Conservation (phyloP, 2,113 vertebrate genomes). For the Vanacampus margaritifer region DNA sequence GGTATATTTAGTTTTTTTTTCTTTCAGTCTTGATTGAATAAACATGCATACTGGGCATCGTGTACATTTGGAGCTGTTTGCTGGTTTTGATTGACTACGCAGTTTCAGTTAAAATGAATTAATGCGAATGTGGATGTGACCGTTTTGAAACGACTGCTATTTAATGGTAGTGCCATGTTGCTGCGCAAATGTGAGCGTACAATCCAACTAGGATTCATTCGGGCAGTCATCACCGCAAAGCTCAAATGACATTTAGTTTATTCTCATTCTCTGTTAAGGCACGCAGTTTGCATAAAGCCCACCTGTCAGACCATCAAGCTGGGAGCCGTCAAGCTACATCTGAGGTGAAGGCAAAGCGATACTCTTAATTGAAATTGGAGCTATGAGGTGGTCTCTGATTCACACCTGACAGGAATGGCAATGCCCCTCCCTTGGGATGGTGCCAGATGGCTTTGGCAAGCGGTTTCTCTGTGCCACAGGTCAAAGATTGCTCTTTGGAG, state of each 20-base stretch:
- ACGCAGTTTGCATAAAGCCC: conserved; percentile 21
- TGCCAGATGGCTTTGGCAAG: conserved; percentile 6
- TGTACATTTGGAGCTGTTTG: not conserved
- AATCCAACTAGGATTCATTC: conserved; percentile 48
- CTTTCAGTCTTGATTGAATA: conserved; percentile 13
- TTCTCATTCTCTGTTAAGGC: conserved; percentile 45
- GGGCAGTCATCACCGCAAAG: conserved; percentile 38
- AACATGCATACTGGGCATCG: not conserved
- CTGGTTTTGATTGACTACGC: conserved; percentile 21
- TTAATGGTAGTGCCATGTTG: conserved; percentile 7
- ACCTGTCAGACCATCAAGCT: conserved; percentile 49
- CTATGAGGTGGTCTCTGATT: conserved; percentile 39
- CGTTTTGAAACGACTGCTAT: conserved; percentile 35
- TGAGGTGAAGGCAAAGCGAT: conserved; percentile 24
- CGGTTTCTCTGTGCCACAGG: not conserved
- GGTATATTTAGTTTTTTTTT: conserved; percentile 7
- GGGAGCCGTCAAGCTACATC: conserved; percentile 8
- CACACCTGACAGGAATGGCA: conserved; percentile 49
- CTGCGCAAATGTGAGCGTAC: conserved; percentile 15
- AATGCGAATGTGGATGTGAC: conserved; percentile 35
- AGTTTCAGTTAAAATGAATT: too few relatives aligned
- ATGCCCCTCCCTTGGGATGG: conserved; percentile 16
- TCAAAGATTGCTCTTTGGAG: not conserved
- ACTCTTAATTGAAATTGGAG: conserved; percentile 40
- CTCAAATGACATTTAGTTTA: conserved; percentile 59